Evolutionary conservation across 2,797 vertebrate genomes (phyloP).

Genomic region (Eulemur rubriventer): DNA sequence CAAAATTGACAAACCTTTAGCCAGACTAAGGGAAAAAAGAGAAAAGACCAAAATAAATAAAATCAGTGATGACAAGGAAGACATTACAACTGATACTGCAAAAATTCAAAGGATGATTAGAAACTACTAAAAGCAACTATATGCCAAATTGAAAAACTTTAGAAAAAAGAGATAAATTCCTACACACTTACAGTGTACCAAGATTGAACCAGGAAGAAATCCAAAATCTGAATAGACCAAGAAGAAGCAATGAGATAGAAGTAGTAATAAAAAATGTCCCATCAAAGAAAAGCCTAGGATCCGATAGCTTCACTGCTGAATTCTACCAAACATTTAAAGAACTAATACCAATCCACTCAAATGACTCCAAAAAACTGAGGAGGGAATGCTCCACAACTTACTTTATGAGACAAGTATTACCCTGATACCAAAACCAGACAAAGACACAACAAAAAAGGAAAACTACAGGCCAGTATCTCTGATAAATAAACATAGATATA

Average conservation of each 20-base stretch:
- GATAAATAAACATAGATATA: background rate
- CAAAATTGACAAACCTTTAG: background rate
- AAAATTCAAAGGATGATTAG: background rate
- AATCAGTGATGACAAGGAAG: background rate
- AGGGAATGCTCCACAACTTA: background rate
- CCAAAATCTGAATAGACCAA: background rate
- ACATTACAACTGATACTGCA: background rate
- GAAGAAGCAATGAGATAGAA: background rate
- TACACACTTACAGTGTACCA: background rate
- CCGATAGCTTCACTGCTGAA: background rate
- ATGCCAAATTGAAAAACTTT: background rate
- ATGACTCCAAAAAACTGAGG: background rate
- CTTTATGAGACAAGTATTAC: background rate
- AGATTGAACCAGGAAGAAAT: background rate
- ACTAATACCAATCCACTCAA: background rate
- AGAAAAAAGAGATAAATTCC: background rate
- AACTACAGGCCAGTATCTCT: background rate
- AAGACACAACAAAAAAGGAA: background rate
- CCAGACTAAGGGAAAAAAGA: background rate
- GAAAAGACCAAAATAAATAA: background rate
- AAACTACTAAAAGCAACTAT: background rate
- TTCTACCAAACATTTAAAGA: background rate
- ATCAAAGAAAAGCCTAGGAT: background rate
- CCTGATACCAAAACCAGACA: background rate
- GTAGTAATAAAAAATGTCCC: background rate